A percentile compares a stretch with the other conserved stretches of the same genome.
phyloP scores from a whole-genome alignment of 92 coral and sea anemone genomes.

The Porites lobata region DNA sequence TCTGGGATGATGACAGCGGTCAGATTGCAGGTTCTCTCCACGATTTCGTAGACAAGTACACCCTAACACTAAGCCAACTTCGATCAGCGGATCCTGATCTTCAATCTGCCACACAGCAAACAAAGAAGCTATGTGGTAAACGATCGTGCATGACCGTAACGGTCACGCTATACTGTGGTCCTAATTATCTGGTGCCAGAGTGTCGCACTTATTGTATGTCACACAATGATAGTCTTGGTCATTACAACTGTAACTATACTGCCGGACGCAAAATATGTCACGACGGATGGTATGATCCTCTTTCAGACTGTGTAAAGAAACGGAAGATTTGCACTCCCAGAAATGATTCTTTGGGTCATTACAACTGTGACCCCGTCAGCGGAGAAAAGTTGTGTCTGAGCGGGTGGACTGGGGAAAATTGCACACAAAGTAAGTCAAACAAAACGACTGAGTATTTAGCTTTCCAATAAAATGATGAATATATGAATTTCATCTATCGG shows the following conservation, averaged over 20 bases:
- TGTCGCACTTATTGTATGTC: slow-evolving; percentile 76
- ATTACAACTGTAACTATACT: slow-evolving; percentile 78
- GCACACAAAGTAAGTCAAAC: slow-evolving; percentile 71
- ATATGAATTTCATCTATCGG: too few species aligned
- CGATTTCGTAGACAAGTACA: slow-evolving; percentile 86
- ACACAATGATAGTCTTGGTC: slow-evolving; percentile 72
- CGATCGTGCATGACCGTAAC: slow-evolving; percentile 75
- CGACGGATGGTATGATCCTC: slow-evolving; percentile 85
- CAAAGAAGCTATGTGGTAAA: slow-evolving; percentile 67
- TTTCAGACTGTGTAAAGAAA: slow-evolving; percentile 70
- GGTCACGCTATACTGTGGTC: slow-evolving; percentile 76
- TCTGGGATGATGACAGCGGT: slow-evolving; percentile 93
- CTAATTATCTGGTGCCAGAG: slow-evolving; percentile 78
- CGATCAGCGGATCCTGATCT: slow-evolving; percentile 56
- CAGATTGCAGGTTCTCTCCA: slow-evolving; percentile 73
- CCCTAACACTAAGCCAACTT: slow-evolving; percentile 48
- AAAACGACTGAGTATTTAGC: neutral
- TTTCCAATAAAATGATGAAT: too few species aligned
- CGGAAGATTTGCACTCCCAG: slow-evolving; percentile 78
- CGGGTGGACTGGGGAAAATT: slow-evolving; percentile 84
- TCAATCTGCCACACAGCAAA: slow-evolving; percentile 32
- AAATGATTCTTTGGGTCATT: slow-evolving; percentile 87
- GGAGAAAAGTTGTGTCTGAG: slow-evolving; percentile 77
- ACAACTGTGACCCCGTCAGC: slow-evolving; percentile 75
- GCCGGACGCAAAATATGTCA: slow-evolving; percentile 75